Evolutionary conservation across 2,888 invertebrate genomes (phyloP).

Genomic region (Watsonalla binaria): DNA sequence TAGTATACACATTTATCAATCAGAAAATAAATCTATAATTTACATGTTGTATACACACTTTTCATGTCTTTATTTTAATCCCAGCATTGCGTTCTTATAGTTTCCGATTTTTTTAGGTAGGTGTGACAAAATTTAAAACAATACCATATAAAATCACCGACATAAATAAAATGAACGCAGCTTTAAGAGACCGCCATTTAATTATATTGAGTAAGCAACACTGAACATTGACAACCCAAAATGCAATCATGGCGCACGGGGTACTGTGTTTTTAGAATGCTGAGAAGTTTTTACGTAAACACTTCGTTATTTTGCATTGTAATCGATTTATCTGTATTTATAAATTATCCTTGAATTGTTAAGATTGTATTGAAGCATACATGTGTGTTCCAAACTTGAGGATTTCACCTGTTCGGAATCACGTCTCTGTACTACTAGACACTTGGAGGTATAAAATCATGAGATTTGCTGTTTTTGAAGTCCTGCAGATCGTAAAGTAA

Average conservation of each 20-base stretch:
- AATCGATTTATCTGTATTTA: constrained; percentile 65
- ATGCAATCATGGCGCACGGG: constrained; percentile 80
- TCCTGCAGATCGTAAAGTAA: constrained; percentile 44
- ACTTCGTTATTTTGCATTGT: constrained; percentile 71
- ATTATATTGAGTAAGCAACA: constrained; percentile 61
- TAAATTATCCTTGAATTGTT: constrained; percentile 62
- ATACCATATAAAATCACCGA: neutral
- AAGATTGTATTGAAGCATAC: constrained; percentile 68
- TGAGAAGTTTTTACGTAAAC: constrained; percentile 80
- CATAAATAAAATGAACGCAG: constrained; percentile 43
- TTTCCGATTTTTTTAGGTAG: too few relatives aligned
- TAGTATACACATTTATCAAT: too few relatives aligned
- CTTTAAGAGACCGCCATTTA: constrained; percentile 63
- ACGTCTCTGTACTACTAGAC: constrained; percentile 75
- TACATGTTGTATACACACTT: too few relatives aligned
- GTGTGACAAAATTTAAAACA: too few relatives aligned
- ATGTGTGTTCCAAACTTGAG: constrained; percentile 68
- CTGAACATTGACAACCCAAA: constrained; percentile 77
- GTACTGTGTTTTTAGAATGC: constrained; percentile 79
- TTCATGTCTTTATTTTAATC: too few relatives aligned
- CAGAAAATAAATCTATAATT: too few relatives aligned
- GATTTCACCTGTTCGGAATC: constrained; percentile 68
- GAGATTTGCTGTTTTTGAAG: constrained; percentile 70
- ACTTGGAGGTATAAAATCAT: constrained; percentile 77
- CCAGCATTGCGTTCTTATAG: too few relatives aligned